These are phyloP conservation scores for Todus mexicanus DNA, from an alignment of 2,797 vertebrate species.

Conservation along the genomic window DNA sequence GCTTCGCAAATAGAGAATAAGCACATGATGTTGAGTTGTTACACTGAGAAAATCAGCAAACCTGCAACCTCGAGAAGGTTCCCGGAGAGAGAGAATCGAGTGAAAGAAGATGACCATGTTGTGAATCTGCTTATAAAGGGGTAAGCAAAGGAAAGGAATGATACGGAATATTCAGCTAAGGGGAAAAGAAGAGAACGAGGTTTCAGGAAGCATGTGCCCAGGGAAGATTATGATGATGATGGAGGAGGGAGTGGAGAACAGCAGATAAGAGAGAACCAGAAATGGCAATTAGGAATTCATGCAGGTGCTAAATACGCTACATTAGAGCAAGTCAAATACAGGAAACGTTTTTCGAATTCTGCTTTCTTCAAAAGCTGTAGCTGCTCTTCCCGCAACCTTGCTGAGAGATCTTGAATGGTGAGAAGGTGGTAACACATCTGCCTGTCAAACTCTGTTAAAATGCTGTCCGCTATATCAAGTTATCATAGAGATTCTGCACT, in stretches of 20 bases:
- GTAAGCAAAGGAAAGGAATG: not conserved
- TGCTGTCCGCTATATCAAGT: not conserved
- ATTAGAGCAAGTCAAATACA: not conserved
- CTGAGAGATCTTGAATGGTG: not conserved
- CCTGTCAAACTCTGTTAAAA: not conserved
- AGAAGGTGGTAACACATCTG: not conserved
- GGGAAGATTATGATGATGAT: not conserved
- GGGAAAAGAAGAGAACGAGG: not conserved
- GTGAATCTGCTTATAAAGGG: not conserved
- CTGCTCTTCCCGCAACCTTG: not conserved
- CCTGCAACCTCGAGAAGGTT: not conserved
- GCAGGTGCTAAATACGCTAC: not conserved
- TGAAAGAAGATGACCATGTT: not conserved
- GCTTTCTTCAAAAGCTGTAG: not conserved
- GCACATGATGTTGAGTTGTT: not conserved
- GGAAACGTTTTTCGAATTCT: not conserved
- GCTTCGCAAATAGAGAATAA: too few species aligned
- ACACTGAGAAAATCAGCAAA: not conserved
- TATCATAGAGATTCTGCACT: not conserved
- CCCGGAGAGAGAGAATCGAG: not conserved
- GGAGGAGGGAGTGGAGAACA: not conserved
- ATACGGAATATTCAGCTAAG: not conserved
- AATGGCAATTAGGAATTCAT: not conserved
- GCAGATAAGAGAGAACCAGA: not conserved
- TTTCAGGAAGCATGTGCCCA: not conserved